A percentile compares a stretch with the other conserved stretches of the same genome.
Evolutionary conservation across 2,113 vertebrate genomes (phyloP).

Genomic region (Periophthalmus modestus): DNA sequence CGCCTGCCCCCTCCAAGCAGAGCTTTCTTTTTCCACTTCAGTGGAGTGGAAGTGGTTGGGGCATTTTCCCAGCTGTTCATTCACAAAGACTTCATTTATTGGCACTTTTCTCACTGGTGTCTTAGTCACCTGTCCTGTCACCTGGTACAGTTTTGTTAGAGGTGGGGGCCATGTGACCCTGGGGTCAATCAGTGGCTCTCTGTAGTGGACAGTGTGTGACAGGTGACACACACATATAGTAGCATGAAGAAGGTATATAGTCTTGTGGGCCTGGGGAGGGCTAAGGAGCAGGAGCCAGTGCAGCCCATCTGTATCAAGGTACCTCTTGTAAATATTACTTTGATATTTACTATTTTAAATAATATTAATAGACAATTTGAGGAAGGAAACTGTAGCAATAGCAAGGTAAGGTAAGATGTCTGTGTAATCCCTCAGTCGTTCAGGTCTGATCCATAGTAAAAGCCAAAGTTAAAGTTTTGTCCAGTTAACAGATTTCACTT

Average conservation of each 20-base stretch:
- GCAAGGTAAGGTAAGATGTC: no score
- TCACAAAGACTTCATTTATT: conserved; percentile 52
- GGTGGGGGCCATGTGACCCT: conserved; percentile 35
- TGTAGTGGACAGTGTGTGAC: conserved; percentile 8
- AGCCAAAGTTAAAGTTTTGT: no score
- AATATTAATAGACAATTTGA: no score
- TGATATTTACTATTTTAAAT: neutral
- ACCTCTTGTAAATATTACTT: conserved; percentile 11
- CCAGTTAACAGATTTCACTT: no score
- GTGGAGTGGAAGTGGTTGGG: neutral
- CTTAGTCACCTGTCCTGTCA: conserved; percentile 22
- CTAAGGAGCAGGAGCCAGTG: conserved; percentile 63
- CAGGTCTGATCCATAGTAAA: no score
- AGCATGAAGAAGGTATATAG: conserved; percentile 74
- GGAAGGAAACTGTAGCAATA: no score
- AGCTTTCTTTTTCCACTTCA: conserved; percentile 5
- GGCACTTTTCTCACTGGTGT: conserved; percentile 11
- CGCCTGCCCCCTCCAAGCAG: conserved; percentile 16
- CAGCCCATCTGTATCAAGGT: conserved; percentile 72
- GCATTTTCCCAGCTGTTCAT: conserved; percentile 32
- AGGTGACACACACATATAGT: neutral
- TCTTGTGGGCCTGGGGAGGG: conserved; percentile 58
- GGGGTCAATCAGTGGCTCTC: conserved; percentile 16
- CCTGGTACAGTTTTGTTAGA: conserved; percentile 18
- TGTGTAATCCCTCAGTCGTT: no score